phyloP scores from a whole-genome alignment of 2,888 invertebrate genomes.

The Doris montereyensis region DNA sequence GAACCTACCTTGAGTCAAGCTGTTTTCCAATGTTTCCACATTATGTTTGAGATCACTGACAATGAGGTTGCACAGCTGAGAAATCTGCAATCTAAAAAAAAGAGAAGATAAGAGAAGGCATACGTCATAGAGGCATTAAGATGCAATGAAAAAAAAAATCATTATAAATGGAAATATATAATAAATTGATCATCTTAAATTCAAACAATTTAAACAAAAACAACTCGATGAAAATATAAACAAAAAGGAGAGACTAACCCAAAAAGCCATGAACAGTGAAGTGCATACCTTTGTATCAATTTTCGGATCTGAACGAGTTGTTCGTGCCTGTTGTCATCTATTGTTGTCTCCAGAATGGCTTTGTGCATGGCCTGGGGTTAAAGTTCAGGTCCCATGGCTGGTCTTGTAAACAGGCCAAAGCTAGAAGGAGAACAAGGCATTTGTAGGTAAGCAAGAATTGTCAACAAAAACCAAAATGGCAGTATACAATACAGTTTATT shows the following conservation, averaged over 20 bases:
- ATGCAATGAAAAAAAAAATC: neutral
- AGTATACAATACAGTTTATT: too few species aligned
- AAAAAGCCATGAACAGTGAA: neutral
- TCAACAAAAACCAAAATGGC: too few species aligned
- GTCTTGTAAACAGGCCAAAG: constrained; percentile 24
- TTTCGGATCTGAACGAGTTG: neutral
- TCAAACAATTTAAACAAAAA: too few species aligned
- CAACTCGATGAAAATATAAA: too few species aligned
- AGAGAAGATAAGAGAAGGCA: neutral
- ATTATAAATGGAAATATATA: neutral
- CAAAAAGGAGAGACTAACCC: neutral
- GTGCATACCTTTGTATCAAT: constrained; percentile 2
- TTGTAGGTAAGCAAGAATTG: too few species aligned
- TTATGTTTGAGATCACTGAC: constrained; percentile 36
- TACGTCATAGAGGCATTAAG: neutral
- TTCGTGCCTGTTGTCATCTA: neutral
- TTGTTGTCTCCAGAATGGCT: neutral
- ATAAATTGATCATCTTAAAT: neutral
- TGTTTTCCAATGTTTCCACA: constrained; percentile 37
- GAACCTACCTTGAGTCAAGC: constrained; percentile 43
- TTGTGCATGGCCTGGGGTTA: too few species aligned
- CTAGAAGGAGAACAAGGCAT: constrained; percentile 21
- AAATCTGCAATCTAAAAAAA: constrained; percentile 44
- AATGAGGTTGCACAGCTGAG: constrained; percentile 40
- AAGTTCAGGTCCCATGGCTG: constrained; percentile 45